phyloP scores from a whole-genome alignment of 1,140 invertebrate species.

The Argopecten irradians region DNA sequence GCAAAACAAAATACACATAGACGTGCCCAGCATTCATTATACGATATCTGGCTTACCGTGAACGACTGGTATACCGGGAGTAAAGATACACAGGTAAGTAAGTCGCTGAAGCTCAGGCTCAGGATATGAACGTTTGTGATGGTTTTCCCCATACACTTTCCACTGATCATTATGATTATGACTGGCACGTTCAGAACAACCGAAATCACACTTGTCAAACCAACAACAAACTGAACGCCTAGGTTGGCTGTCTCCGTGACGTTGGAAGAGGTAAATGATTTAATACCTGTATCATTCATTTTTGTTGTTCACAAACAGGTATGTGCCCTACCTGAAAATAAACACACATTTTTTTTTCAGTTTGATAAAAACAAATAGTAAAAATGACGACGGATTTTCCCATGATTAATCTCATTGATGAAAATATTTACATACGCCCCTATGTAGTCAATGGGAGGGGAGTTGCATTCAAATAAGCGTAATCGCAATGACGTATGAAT shows the following conservation, averaged over 20 bases:
- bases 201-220: background rate
- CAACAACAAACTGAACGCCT: background rate
- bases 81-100: background rate
- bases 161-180: background rate
- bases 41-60: background rate
- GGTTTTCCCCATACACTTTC: background rate
- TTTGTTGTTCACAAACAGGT: background rate
- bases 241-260: background rate
- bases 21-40: background rate
- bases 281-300: background rate
- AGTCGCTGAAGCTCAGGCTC: background rate
- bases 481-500: too few relatives aligned
- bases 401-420: too few relatives aligned
- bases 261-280: background rate
- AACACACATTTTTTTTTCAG: background rate
- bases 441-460: too few relatives aligned
- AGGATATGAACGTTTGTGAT: background rate
- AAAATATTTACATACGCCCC: too few relatives aligned
- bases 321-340: background rate
- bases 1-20: background rate
- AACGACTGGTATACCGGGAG: background rate
- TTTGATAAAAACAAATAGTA: too few relatives aligned
- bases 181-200: background rate
- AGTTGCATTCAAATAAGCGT: too few relatives aligned
- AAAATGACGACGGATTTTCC: too few relatives aligned